Percentiles rank a stretch among this genome's conserved stretches.
Evolutionary conservation across 2,797 vertebrate species (phyloP).

Genomic region (Hybognathus amarus): DNA sequence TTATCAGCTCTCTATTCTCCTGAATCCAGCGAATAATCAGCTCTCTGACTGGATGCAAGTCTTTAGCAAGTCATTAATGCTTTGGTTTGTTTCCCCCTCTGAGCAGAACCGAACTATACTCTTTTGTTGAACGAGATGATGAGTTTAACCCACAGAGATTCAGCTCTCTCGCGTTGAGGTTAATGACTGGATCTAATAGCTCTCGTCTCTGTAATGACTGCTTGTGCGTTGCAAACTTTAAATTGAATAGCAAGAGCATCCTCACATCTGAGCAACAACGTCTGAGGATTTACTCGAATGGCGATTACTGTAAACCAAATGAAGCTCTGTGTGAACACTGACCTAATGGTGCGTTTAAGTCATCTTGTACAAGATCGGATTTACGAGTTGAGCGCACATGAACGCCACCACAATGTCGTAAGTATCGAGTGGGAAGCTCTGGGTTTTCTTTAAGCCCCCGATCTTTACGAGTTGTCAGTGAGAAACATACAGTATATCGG

Average conservation of each 20-base stretch:
- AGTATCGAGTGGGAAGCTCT: too few species aligned
- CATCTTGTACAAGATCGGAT: too few species aligned
- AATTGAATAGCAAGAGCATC: not conserved
- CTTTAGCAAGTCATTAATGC: conserved; percentile 2
- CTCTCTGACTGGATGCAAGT: not conserved
- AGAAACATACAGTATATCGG: too few species aligned
- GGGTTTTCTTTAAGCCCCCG: too few species aligned
- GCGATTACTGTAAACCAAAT: not conserved
- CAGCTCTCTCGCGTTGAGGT: not conserved
- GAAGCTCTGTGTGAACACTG: not conserved
- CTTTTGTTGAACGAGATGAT: not conserved
- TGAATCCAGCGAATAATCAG: not conserved
- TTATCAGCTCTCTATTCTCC: not conserved
- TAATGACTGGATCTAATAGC: conserved; percentile 8
- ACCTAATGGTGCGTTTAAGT: too few species aligned
- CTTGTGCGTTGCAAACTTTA: not conserved
- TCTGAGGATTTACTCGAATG: not conserved
- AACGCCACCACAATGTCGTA: too few species aligned
- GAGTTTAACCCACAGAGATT: not conserved
- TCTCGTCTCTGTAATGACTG: not conserved
- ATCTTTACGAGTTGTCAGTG: too few species aligned
- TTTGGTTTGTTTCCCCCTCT: not conserved
- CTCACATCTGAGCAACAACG: not conserved
- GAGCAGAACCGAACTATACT: not conserved
- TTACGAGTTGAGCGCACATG: too few species aligned